Percentiles rank a stretch among this genome's conserved stretches.
phyloP scores from a whole-genome alignment of 2,888 invertebrate species.

The Poecilobothrus nobilitatus region DNA sequence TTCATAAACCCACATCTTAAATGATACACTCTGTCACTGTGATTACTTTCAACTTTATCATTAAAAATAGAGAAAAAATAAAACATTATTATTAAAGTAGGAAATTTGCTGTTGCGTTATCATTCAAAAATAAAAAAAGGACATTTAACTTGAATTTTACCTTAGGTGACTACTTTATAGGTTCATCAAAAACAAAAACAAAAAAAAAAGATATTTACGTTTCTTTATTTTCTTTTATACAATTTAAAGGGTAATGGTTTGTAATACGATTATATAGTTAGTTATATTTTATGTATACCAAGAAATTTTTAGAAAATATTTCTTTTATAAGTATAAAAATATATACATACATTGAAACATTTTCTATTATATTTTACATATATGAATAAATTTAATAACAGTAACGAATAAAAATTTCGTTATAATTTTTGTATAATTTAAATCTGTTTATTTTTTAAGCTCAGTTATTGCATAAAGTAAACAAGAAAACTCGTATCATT shows the following conservation, averaged over 20 bases:
- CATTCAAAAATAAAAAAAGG: neutral
- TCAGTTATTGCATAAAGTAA: too few relatives aligned
- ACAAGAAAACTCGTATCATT: too few relatives aligned
- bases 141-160: constrained; percentile 3
- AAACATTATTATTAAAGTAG: neutral
- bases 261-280: neutral
- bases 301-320: neutral
- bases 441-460: too few relatives aligned
- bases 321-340: neutral
- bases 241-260: constrained; percentile 6
- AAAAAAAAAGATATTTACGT: neutral
- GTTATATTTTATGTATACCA: neutral
- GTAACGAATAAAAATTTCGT: too few relatives aligned
- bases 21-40: neutral
- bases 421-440: too few relatives aligned
- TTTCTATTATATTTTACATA: neutral
- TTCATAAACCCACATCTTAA: too few relatives aligned
- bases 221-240: neutral
- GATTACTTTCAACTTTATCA: neutral
- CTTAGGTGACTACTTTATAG: constrained; percentile 6
- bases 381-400: neutral
- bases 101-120: neutral
- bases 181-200: neutral
- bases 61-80: neutral
- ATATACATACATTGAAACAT: neutral